Base-by-base conservation (phyloP, 2,113 vertebrate species). In the Spizaetus ornatus region DNA sequence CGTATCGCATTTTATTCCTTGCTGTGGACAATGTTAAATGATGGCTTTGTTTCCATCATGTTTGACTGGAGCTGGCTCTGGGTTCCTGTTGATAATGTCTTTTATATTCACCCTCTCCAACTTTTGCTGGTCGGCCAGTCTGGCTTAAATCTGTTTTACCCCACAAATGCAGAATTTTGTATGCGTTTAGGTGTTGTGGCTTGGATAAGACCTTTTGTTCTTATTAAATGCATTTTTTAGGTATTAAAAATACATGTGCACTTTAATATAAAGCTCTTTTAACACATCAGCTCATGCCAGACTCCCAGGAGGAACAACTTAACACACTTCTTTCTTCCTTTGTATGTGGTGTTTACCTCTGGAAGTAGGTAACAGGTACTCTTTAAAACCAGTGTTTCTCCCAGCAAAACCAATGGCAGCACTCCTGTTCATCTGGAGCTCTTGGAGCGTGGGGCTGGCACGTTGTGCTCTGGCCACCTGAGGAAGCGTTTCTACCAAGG, bases 161-260 rank as follows among this genome's bases (percentile, higher is more conserved):
- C 38, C 16, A 82, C 42, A 84, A 93, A 66, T 38, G 22, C 31
- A 62, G 70, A 34, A 50, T 88, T 94, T 80, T 74, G 32, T 79
- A 11, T 53, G 62, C 8, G 20, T n/a, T n/a, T 77, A 48, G 40
- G 18, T 82, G 55, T 5, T 87, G 78, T 77, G 95, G 66, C 58
- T 95, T 94, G 89, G 95, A 62, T 61, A 90, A 80, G 82, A 59
- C 56, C 34, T 86, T 94, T 91, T 77, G 42, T 95, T 91, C 89
- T 88, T 93, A 85, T 63, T 88, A 88, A 88, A 77, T 66, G 62
- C 53, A n/a, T 93, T 87, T 96, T 95, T 91, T 74, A 72, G 32
- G 73, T 77, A 90, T 73, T 85, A 77, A 70, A 86, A 93, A 66
- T 89, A 31, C 9, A 86, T 0, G 6, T 45, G 13, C 6, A 3